phyloP scores from a whole-genome alignment of 2,113 vertebrate species.

The Semnornis frantzii region DNA sequence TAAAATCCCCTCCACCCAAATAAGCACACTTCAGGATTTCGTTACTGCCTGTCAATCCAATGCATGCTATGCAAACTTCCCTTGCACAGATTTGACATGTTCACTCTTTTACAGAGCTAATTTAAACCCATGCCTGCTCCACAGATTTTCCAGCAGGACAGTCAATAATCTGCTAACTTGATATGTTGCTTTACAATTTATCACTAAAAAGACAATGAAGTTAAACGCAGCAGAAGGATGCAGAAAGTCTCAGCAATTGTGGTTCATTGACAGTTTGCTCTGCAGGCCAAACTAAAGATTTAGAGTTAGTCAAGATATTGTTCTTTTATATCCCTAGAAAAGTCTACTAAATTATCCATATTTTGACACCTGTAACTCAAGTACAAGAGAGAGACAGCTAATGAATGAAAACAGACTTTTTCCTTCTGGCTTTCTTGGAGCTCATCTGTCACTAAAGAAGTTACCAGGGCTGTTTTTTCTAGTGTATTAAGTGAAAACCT shows the following conservation, averaged over 20 bases:
- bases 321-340: not conserved
- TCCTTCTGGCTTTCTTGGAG: not conserved
- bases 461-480: not conserved
- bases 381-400: not conserved
- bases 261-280: not conserved
- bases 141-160: slow-evolving; percentile 16
- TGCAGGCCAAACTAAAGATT: not conserved
- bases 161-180: slow-evolving; percentile 32
- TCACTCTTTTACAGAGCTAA: not conserved
- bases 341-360: not conserved
- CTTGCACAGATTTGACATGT: not conserved
- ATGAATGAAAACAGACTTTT: slow-evolving; percentile 12
- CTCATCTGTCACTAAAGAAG: not conserved
- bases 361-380: slow-evolving; percentile 41
- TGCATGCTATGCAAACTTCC: not conserved
- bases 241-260: not conserved
- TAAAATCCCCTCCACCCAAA: not conserved
- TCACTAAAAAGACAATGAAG: not conserved
- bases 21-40: not conserved
- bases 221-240: slow-evolving; percentile 23
- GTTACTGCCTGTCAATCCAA: not conserved
- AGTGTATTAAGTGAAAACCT: not conserved
- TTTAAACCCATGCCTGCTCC: slow-evolving; percentile 2
- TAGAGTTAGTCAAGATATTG: not conserved
- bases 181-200: slow-evolving; percentile 16